Evolutionary conservation across 2,797 vertebrate species (phyloP).

Genomic region (Sebastes paucispinis): DNA sequence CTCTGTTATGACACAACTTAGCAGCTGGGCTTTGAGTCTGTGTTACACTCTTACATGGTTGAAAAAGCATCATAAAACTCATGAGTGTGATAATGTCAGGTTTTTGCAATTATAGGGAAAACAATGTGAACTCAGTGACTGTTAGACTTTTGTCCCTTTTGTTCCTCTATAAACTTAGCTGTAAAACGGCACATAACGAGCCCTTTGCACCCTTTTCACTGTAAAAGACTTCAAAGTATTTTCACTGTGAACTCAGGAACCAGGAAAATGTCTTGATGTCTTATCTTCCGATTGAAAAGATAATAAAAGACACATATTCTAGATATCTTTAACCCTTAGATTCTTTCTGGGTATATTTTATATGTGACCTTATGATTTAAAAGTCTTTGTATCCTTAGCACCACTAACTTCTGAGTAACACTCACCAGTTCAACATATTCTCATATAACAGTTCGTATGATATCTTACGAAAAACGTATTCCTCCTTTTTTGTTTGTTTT

Average conservation of each 20-base stretch:
- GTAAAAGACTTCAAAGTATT: background rate
- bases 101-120: background rate
- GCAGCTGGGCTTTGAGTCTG: background rate
- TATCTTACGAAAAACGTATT: too few relatives aligned
- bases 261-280: background rate
- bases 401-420: background rate
- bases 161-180: background rate
- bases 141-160: conserved; percentile 5
- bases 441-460: too few relatives aligned
- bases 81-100: background rate
- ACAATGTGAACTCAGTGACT: background rate
- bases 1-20: background rate
- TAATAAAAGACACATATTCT: background rate
- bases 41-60: background rate
- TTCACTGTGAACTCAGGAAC: background rate
- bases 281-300: background rate
- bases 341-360: background rate
- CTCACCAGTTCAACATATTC: background rate
- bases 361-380: background rate
- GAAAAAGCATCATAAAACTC: background rate
- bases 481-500: too few relatives aligned
- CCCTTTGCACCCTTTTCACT: background rate
- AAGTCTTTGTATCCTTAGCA: background rate
- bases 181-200: background rate
- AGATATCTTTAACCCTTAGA: background rate